phyloP scores from a whole-genome alignment of 1,140 invertebrate genomes.

The Drosophila pectinifera region DNA sequence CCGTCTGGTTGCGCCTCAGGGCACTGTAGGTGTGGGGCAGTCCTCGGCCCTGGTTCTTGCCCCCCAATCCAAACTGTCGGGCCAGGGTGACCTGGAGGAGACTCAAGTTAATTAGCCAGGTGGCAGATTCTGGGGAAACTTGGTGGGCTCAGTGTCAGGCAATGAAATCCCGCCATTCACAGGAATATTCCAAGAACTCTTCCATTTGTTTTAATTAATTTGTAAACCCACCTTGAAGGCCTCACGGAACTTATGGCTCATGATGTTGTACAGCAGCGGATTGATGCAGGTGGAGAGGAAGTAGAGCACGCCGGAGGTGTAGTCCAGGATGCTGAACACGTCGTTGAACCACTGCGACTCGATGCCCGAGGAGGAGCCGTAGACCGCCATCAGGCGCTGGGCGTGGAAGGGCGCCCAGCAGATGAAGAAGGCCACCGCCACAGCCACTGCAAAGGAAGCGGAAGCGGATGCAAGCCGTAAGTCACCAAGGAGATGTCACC shows the following conservation, averaged over 20 bases:
- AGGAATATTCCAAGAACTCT: no score
- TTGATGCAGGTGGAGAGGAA: slow-evolving; percentile 92
- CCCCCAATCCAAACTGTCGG: slow-evolving; percentile 64
- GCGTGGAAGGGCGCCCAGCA: slow-evolving; percentile 98
- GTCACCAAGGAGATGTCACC: not conserved
- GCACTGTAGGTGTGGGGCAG: slow-evolving; percentile 75
- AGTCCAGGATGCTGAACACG: slow-evolving; percentile 88
- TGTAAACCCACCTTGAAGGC: slow-evolving; percentile 90
- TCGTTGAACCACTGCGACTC: slow-evolving; percentile 83
- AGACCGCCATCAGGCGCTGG: slow-evolving; percentile 92
- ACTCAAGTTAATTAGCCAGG: no score
- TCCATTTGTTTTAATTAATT: slow-evolving; percentile 7
- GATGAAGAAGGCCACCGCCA: slow-evolving; percentile 96
- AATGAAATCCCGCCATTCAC: not conserved
- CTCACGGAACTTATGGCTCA: slow-evolving; percentile 94
- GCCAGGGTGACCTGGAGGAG: slow-evolving; percentile 63
- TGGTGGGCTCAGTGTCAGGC: not conserved
- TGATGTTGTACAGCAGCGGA: slow-evolving; percentile 94
- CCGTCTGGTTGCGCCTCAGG: slow-evolving; percentile 65
- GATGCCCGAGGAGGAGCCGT: slow-evolving; percentile 85
- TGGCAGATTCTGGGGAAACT: not conserved
- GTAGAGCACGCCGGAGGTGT: slow-evolving; percentile 90
- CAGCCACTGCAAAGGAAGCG: slow-evolving; percentile 90
- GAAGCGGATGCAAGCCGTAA: slow-evolving; percentile 15
- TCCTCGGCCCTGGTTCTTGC: slow-evolving; percentile 55